Conservation (phyloP, 2,888 invertebrate species). For the Pedicia rivosa region DNA sequence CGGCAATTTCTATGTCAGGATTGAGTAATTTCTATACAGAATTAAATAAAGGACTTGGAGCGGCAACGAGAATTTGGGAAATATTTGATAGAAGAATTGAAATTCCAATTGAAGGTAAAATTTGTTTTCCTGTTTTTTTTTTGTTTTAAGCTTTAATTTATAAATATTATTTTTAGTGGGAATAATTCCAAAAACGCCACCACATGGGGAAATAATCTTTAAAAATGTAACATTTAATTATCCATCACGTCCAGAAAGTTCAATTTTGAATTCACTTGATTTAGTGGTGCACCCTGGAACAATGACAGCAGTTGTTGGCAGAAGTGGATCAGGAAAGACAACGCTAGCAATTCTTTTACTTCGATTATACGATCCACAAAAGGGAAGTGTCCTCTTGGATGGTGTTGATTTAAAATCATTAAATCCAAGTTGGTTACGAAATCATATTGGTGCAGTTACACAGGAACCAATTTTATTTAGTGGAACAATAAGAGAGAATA, state of each 20-base stretch:
- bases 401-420: constrained; percentile 55
- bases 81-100: constrained; percentile 64
- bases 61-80: constrained; percentile 78
- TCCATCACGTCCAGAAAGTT: constrained; percentile 40
- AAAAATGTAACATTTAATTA: constrained; percentile 59
- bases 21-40: constrained; percentile 89
- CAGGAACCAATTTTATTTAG: constrained; percentile 92
- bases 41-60: constrained; percentile 83
- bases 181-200: constrained; percentile 19
- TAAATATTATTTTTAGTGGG: constrained; percentile 18
- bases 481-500: constrained; percentile 77
- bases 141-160: constrained; percentile 1
- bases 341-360: constrained; percentile 74
- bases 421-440: constrained; percentile 72
- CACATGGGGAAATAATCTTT: constrained; percentile 50
- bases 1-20: constrained; percentile 78
- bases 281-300: constrained; percentile 50
- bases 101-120: constrained; percentile 43
- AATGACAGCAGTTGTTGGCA: constrained; percentile 68
- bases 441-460: constrained; percentile 76
- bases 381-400: constrained; percentile 58
- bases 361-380: constrained; percentile 67
- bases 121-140: no score
- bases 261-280: constrained; percentile 47
- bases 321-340: constrained; percentile 91